Conservation (phyloP, 2,113 vertebrate genomes). For the Ctenodactylus gundi region DNA sequence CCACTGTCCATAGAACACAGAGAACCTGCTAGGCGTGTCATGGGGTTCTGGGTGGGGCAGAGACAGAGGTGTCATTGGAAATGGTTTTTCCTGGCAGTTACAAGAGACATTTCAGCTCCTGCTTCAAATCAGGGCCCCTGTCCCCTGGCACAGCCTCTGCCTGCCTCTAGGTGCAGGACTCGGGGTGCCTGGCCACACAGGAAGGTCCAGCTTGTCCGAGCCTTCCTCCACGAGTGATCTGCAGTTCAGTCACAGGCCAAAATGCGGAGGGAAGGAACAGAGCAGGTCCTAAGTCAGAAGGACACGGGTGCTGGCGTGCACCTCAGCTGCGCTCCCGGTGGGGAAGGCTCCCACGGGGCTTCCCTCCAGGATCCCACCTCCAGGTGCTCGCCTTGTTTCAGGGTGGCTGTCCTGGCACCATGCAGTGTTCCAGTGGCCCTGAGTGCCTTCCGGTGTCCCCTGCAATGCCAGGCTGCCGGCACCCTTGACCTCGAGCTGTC, state of each 20-base stretch:
- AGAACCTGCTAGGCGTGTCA: not conserved
- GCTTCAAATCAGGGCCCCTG: not conserved
- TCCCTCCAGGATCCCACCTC: too few species aligned
- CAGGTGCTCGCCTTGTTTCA: too few species aligned
- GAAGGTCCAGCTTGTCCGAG: too few species aligned
- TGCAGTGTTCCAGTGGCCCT: not conserved
- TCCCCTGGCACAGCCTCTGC: not conserved
- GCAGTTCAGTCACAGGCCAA: not conserved
- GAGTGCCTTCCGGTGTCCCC: fast-evolving
- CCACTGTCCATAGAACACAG: not conserved
- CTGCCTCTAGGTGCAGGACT: not conserved
- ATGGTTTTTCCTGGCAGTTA: not conserved
- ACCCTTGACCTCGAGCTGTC: too few species aligned
- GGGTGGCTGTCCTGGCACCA: not conserved
- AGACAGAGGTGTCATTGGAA: not conserved
- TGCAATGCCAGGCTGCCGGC: not conserved
- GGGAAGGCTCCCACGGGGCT: too few species aligned
- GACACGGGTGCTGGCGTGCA: too few species aligned
- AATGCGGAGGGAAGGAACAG: too few species aligned
- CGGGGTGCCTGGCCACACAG: too few species aligned
- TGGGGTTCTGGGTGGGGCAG: not conserved
- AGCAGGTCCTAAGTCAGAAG: too few species aligned
- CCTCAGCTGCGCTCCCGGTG: too few species aligned
- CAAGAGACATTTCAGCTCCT: not conserved
- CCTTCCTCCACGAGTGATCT: not conserved